Evolutionary conservation across 2,797 vertebrate genomes (phyloP).

Genomic region (Euphonia xanthogaster): DNA sequence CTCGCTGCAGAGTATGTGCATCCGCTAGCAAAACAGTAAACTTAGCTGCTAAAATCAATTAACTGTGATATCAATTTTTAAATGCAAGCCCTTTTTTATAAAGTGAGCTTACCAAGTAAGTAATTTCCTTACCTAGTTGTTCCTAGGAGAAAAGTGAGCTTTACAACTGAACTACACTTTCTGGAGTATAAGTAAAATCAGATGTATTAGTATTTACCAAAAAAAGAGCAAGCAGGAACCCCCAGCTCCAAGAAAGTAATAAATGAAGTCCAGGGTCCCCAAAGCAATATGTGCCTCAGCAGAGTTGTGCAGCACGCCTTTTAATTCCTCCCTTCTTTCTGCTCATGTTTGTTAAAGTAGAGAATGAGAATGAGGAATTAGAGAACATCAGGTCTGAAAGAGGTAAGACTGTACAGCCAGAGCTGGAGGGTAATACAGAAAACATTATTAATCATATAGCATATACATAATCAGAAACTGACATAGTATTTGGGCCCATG

Average conservation of each 20-base stretch:
- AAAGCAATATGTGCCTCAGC: neutral
- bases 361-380: neutral
- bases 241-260: neutral
- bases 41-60: slow-evolving; percentile 72
- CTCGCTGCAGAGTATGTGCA: slow-evolving; percentile 20
- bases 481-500: neutral
- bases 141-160: neutral
- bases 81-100: neutral
- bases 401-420: neutral
- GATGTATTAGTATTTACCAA: neutral
- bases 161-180: neutral
- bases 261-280: neutral
- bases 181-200: neutral
- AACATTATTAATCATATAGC: neutral
- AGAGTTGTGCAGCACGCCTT: neutral
- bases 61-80: neutral
- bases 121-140: neutral
- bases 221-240: neutral
- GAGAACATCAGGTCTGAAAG: neutral
- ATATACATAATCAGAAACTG: neutral
- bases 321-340: neutral
- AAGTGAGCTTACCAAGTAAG: neutral
- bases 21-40: slow-evolving; percentile 63
- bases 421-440: neutral
- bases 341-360: neutral